Percentiles rank a stretch among this genome's conserved stretches.
phyloP scores from a whole-genome alignment of 2,113 vertebrate species.

The Kobus ellipsiprymnus region DNA sequence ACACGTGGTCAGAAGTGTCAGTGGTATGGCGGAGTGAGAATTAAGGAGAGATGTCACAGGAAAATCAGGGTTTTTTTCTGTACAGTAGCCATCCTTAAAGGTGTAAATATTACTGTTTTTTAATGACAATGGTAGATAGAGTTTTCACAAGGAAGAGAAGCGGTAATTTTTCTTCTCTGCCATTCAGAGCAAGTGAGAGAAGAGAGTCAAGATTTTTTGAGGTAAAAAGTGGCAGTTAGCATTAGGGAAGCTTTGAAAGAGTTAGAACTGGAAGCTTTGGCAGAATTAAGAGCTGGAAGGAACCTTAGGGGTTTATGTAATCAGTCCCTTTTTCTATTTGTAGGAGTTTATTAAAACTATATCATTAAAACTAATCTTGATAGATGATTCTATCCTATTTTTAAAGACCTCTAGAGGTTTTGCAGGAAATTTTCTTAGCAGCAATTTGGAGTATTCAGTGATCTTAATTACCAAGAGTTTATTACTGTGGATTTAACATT shows the following conservation, averaged over 20 bases:
- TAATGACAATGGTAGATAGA: background rate
- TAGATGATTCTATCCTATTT: background rate
- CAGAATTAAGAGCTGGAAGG: constrained; percentile 15
- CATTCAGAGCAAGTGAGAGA: background rate
- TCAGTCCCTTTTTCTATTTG: constrained; percentile 8
- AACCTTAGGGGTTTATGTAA: constrained; percentile 20
- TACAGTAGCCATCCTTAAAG: background rate
- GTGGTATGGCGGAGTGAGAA: background rate
- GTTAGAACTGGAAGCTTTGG: background rate
- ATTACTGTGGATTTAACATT: constrained; percentile 12
- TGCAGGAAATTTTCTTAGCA: constrained; percentile 7
- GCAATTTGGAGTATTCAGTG: background rate
- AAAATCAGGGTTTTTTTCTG: background rate
- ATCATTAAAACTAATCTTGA: background rate
- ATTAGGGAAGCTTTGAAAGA: background rate
- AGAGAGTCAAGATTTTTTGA: background rate
- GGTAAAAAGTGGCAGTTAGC: background rate
- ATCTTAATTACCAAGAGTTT: constrained; percentile 12
- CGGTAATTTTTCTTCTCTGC: background rate
- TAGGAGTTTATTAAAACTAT: constrained; percentile 36
- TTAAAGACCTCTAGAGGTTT: constrained; percentile 34
- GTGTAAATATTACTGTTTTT: background rate
- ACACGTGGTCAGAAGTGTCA: background rate
- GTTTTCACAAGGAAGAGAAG: constrained; percentile 22
- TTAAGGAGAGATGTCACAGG: background rate